Evolutionary conservation across 2,113 vertebrate genomes (phyloP).

Genomic region (Arenaria interpres): DNA sequence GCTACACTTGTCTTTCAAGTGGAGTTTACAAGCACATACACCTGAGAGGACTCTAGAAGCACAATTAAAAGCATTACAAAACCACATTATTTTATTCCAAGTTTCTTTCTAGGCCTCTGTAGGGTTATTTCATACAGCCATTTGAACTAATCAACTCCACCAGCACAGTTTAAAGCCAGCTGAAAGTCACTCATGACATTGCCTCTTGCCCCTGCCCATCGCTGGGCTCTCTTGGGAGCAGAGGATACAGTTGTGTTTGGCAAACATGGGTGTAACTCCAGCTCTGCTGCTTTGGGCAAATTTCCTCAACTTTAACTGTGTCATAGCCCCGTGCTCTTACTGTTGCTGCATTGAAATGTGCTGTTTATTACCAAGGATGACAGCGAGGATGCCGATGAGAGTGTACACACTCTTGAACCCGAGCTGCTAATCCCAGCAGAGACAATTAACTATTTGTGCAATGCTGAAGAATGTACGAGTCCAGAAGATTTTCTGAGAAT

Average conservation of each 20-base stretch:
- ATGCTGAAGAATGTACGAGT: slow-evolving; percentile 18
- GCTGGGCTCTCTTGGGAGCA: background rate
- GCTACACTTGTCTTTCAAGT: accelerated
- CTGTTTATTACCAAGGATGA: background rate
- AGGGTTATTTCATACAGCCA: background rate
- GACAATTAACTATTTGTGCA: slow-evolving; percentile 47
- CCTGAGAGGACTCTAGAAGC: background rate
- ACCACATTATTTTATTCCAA: background rate
- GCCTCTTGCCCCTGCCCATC: too few relatives aligned
- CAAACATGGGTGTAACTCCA: background rate
- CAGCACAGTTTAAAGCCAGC: too few relatives aligned
- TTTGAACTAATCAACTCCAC: background rate
- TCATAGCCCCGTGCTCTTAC: too few relatives aligned
- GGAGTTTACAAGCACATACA: background rate
- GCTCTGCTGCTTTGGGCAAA: background rate
- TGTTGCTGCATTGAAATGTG: background rate
- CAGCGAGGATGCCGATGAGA: background rate
- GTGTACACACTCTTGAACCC: background rate
- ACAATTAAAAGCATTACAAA: background rate
- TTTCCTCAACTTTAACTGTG: background rate
- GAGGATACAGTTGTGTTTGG: background rate
- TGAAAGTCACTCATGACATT: accelerated
- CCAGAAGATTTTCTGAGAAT: slow-evolving; percentile 60
- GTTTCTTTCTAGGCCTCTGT: background rate
- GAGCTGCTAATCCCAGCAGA: slow-evolving; percentile 64